phyloP scores from a whole-genome alignment of 2,888 invertebrate species.

The Balanococcus diminutus region DNA sequence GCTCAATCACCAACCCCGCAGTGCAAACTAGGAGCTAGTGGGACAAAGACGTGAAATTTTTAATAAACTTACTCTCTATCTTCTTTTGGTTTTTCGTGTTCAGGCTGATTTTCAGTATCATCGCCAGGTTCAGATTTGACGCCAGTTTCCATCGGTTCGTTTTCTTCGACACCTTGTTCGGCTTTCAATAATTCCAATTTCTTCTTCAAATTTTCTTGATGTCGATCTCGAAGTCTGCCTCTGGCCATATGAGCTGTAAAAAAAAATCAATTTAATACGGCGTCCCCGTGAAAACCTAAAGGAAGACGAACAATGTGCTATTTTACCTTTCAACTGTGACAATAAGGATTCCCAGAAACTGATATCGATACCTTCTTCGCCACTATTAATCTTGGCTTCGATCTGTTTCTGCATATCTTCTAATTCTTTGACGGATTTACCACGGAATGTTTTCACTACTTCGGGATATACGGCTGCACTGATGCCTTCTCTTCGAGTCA shows the following conservation, averaged over 20 bases:
- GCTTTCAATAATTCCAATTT: slow-evolving; percentile 90
- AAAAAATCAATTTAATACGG: slow-evolving; percentile 56
- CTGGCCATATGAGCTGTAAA: slow-evolving; percentile 85
- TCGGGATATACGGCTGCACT: slow-evolving; percentile 90
- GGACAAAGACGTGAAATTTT: no score
- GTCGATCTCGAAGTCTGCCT: slow-evolving; percentile 87
- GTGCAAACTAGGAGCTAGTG: no score
- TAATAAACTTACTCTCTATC: neutral
- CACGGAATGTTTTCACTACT: slow-evolving; percentile 87
- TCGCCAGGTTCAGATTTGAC: slow-evolving; percentile 32
- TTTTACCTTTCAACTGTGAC: slow-evolving; percentile 83
- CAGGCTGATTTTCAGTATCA: neutral
- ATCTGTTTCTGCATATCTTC: slow-evolving; percentile 83
- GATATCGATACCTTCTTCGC: slow-evolving; percentile 89
- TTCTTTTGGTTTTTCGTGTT: neutral
- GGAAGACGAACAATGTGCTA: slow-evolving; percentile 36
- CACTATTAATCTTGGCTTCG: slow-evolving; percentile 81
- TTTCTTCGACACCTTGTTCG: slow-evolving; percentile 72
- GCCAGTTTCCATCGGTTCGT: slow-evolving; percentile 51
- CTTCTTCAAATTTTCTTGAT: slow-evolving; percentile 84
- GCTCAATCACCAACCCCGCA: no score
- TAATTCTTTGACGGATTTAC: slow-evolving; percentile 88
- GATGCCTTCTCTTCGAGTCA: slow-evolving; percentile 76
- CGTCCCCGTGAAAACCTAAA: neutral
- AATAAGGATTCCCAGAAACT: slow-evolving; percentile 97